Percentiles rank a stretch among this genome's conserved stretches.
Conservation (phyloP, 2,797 vertebrate genomes). For the Arrhamphus sclerolepis region DNA sequence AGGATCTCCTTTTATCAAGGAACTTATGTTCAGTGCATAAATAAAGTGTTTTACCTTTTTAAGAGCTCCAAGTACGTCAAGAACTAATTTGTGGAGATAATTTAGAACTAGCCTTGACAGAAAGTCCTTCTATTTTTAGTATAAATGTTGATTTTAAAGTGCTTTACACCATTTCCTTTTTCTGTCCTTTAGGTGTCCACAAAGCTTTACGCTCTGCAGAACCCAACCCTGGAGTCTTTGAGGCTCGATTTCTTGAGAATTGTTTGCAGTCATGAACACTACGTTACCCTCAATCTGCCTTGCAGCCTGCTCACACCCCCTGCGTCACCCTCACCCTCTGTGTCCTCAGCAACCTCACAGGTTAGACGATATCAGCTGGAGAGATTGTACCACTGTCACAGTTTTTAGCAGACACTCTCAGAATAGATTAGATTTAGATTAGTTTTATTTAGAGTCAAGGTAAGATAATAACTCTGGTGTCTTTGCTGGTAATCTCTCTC, state of each 20-base stretch:
- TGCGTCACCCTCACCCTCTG: constrained; percentile 95
- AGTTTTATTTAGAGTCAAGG: not conserved
- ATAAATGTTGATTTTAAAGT: not conserved
- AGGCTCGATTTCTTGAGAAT: constrained; percentile 95
- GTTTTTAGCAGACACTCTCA: no score
- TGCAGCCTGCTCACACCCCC: constrained; percentile 95
- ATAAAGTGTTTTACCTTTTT: not conserved
- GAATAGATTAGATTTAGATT: not conserved
- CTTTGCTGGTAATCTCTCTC: not conserved
- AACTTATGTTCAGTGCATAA: not conserved
- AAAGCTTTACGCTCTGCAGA: constrained; percentile 90
- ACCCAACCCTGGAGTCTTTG: constrained; percentile 91
- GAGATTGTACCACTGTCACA: not conserved
- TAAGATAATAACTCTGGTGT: not conserved
- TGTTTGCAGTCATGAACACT: constrained; percentile 96
- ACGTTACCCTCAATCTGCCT: constrained; percentile 95
- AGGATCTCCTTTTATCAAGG: no score
- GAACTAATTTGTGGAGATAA: no score
- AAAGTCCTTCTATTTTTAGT: no score
- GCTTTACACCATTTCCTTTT: not conserved
- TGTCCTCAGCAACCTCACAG: constrained; percentile 98
- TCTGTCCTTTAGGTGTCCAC: constrained; percentile 85
- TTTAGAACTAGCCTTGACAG: no score
- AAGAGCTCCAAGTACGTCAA: no score
- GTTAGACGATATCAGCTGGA: constrained; percentile 63